A percentile compares a stretch with the other conserved stretches of the same genome.
Evolutionary conservation across 2,113 vertebrate genomes (phyloP).

Genomic region (Podarcis cretensis): DNA sequence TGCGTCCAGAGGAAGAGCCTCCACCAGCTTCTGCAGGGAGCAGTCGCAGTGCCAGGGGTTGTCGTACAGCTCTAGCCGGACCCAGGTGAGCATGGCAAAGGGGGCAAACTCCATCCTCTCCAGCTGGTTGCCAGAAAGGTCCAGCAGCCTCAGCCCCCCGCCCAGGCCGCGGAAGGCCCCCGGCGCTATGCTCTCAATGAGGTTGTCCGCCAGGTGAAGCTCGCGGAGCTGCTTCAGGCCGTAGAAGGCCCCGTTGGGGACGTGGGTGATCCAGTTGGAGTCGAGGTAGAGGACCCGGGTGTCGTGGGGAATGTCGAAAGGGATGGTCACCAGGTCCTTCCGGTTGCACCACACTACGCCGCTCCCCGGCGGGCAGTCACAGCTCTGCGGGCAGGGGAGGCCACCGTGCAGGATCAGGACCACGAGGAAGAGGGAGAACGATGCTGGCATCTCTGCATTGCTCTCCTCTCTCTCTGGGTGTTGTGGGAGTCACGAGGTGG

Average conservation of each 20-base stretch:
- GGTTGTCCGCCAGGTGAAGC: slow-evolving; percentile 81
- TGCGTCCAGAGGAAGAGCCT: slow-evolving; percentile 76
- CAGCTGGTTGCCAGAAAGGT: slow-evolving; percentile 80
- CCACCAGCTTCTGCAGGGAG: slow-evolving; percentile 79
- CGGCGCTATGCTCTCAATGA: slow-evolving; percentile 73
- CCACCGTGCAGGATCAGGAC: slow-evolving; percentile 54
- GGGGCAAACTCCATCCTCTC: slow-evolving; percentile 72
- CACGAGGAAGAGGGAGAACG: slow-evolving; percentile 54
- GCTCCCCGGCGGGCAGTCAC: slow-evolving; percentile 72
- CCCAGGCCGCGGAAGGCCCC: slow-evolving; percentile 77
- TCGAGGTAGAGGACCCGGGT: slow-evolving; percentile 78
- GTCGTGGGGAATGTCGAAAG: slow-evolving; percentile 74
- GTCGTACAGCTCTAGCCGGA: slow-evolving; percentile 78
- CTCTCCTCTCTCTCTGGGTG: slow-evolving; percentile 12
- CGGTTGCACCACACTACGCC: slow-evolving; percentile 76
- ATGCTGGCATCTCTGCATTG: slow-evolving; percentile 72
- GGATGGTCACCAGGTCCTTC: slow-evolving; percentile 74
- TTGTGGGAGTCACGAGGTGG: not conserved
- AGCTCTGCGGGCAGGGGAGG: slow-evolving; percentile 63
- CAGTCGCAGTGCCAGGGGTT: slow-evolving; percentile 85
- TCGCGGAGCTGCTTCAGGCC: slow-evolving; percentile 76
- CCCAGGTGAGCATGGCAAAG: slow-evolving; percentile 69
- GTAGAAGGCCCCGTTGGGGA: slow-evolving; percentile 75
- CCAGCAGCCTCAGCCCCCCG: slow-evolving; percentile 75
- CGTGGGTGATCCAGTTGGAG: slow-evolving; percentile 77